Percentiles rank a stretch among this genome's conserved stretches.
phyloP scores from a whole-genome alignment of 2,888 invertebrate genomes.

The Philopedon plagiatum region DNA sequence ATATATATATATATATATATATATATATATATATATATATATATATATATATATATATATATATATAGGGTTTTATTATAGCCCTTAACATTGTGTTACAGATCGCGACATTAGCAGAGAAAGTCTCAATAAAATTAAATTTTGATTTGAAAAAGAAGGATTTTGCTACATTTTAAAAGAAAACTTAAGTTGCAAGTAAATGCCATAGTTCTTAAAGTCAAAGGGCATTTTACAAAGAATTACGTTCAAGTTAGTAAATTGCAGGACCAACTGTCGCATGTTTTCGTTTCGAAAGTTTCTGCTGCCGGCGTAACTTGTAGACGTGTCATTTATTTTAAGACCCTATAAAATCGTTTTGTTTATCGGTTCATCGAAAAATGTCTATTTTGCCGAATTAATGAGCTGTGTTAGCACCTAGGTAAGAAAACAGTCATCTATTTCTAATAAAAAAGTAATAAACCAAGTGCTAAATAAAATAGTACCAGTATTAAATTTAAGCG shows the following conservation, averaged over 20 bases:
- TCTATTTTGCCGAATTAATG: neutral
- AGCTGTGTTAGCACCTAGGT: no score
- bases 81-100: no score
- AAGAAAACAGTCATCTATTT: no score
- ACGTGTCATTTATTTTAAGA: constrained; percentile 6
- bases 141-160: neutral
- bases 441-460: no score
- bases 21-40: no score
- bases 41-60: no score
- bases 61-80: no score
- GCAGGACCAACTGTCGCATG: constrained; percentile 20
- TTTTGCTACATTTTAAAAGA: neutral
- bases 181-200: neutral
- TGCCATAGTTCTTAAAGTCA: neutral
- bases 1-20: no score
- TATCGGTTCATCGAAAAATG: neutral
- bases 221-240: neutral
- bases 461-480: no score
- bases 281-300: neutral
- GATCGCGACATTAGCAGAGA: no score
- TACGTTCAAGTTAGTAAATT: neutral
- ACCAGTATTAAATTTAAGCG: no score
- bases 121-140: no score
- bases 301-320: neutral
- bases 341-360: neutral